Evolutionary conservation across 2,797 vertebrate genomes (phyloP).

Genomic region (Etheostoma perlongum): DNA sequence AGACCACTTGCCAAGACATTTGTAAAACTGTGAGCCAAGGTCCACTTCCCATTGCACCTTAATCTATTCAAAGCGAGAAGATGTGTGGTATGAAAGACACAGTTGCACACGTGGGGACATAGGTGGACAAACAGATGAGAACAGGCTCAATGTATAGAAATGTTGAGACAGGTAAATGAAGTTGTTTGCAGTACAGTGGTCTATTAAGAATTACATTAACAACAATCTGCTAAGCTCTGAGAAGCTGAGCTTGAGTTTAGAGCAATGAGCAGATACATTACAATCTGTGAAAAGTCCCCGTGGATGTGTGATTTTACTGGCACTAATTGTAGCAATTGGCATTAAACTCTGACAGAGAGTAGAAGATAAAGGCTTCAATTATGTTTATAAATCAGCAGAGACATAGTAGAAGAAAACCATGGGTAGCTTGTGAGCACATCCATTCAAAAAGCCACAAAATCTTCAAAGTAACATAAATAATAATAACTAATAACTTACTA

Average conservation of each 20-base stretch:
- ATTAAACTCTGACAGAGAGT: slow-evolving; percentile 25
- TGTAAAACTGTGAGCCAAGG: not conserved
- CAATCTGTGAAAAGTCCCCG: slow-evolving; percentile 9
- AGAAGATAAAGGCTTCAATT: slow-evolving; percentile 35
- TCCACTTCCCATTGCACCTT: not conserved
- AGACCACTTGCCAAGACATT: not conserved
- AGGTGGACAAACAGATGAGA: slow-evolving; percentile 16
- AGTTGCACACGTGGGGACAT: slow-evolving; percentile 8
- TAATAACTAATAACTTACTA: not conserved
- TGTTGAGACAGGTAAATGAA: slow-evolving; percentile 4
- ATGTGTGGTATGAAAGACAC: slow-evolving; percentile 1
- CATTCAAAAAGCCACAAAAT: slow-evolving; percentile 20
- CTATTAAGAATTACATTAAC: slow-evolving; percentile 6
- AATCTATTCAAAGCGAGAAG: not conserved
- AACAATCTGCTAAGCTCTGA: not conserved
- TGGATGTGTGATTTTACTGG: slow-evolving; percentile 12
- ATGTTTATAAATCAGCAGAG: slow-evolving; percentile 31
- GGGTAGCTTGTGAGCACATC: slow-evolving; percentile 6
- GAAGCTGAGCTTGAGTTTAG: not conserved
- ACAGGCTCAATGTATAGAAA: not conserved
- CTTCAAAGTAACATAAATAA: slow-evolving; percentile 13
- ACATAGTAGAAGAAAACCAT: slow-evolving; percentile 25
- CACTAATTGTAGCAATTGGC: slow-evolving; percentile 1
- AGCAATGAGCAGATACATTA: not conserved
- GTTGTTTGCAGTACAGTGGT: slow-evolving; percentile 4